Percentiles rank a stretch among this genome's conserved stretches.
These are phyloP conservation scores for Tachina lurida DNA, from an alignment of 2,888 invertebrate species.

Conservation along the genomic window DNA sequence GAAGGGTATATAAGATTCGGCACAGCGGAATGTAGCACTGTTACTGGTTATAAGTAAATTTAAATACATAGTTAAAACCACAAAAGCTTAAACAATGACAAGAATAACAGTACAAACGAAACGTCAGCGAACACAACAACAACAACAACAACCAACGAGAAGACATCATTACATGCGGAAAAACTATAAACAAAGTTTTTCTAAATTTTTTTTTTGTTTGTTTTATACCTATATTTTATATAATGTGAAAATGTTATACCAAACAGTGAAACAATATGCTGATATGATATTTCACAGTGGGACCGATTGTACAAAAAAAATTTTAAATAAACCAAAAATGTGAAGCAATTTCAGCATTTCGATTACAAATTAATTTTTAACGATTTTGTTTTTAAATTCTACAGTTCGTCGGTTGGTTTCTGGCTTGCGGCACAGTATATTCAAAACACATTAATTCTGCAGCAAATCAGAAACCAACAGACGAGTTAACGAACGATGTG, in stretches of 20 bases:
- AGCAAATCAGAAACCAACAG: too few species aligned
- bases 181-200: constrained; percentile 48
- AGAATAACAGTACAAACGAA: constrained; percentile 20
- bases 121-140: constrained; percentile 16
- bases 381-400: too few species aligned
- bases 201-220: constrained; percentile 11
- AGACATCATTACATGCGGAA: constrained; percentile 43
- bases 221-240: background rate
- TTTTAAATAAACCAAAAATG: too few species aligned
- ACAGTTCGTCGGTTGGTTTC: too few species aligned
- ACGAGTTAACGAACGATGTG: too few species aligned
- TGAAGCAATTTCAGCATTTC: too few species aligned
- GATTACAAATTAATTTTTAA: too few species aligned
- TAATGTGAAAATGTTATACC: constrained; percentile 58
- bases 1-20: too few species aligned
- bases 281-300: constrained; percentile 30
- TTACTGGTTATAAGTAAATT: constrained; percentile 17
- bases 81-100: constrained; percentile 52
- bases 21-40: too few species aligned
- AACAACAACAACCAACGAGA: background rate
- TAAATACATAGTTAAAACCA: constrained; percentile 45
- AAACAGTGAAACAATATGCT: constrained; percentile 55
- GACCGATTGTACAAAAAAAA: background rate
- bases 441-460: too few species aligned
- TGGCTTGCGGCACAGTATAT: too few species aligned